Base-by-base conservation (phyloP, 2,797 vertebrate species). In the Gadopsis bispinosus region DNA sequence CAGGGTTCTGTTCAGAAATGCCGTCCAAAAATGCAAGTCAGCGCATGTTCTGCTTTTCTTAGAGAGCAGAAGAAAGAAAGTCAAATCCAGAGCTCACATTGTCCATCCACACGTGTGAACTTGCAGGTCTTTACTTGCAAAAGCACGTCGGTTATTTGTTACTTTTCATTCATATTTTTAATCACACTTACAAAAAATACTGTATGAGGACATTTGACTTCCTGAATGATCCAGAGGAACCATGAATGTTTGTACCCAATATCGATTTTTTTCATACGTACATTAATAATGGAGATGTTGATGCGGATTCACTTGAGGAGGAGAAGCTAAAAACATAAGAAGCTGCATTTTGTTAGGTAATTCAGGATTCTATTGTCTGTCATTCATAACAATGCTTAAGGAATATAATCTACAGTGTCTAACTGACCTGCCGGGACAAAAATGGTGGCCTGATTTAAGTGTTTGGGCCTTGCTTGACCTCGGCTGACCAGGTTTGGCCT, bases 1-100 rank as follows among this genome's bases (percentile, higher is more conserved):
- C 1, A 59, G 53, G 41, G 29, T 69, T 83, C 81, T 75, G n/a
- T n/a, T n/a, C n/a, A n/a, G n/a, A n/a, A n/a, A n/a, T n/a, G n/a
- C n/a, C n/a, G n/a, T n/a, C n/a, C n/a, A n/a, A n/a, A 83, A 88
- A 82, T 81, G 64, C 62, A 56, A 78, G 81, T 79, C 79, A 83
- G 69, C 56, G 76, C 74, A 73, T 56, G 61, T 55, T 54, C 22
- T 48, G 53, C 63, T 72, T 16, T 48, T 67, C 60, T 41, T 35
- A 29, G 16, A 66, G 53, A 66, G 4, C 8, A 63, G 29, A 37
- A 7, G 43, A 48, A 60, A 64, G n/a, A 17, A 41, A 29, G 7
- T 35, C 8, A 70, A 65, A 74, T 19, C 7, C 17, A 45, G 7
- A 19, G 45, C 53, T 59, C n/a, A 39, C 33, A 53, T 51, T 75